Evolutionary conservation across 2,888 invertebrate genomes (phyloP), one percentile per base, ranked within the genome.

Genomic region (Lathronympha strigana): DNA sequence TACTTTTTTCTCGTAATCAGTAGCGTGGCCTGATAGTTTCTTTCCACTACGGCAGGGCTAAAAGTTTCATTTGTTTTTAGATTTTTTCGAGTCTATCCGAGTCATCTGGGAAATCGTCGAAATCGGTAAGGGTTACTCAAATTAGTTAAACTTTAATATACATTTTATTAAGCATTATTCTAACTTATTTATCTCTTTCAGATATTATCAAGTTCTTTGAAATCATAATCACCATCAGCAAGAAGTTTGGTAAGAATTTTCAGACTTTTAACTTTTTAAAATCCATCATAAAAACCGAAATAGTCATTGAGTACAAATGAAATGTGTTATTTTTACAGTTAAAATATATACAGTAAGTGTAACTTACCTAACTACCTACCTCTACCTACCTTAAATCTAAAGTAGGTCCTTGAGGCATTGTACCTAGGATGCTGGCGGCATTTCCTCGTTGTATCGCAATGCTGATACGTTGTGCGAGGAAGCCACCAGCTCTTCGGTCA

Each of bases 141-240:
- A 19, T 5, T 5, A 4, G 11, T 45, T 33, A 13, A n/a, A n/a
- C 21, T 15, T 17, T 45, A 21, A 57, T n/a, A 36, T 25, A 19
- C 36, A 33, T 17, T n/a, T 23, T 53, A 1, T 43, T n/a, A 53
- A 17, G 43, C 17, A n/a, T 19, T 38, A 13, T 50, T 15, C 23
- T 64, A 66, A 40, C 5, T 57, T 57, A 49, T 25, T 31, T 62
- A 55, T 50, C 4, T 66, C 64, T 75, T 69, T 4, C 83, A 86
- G 86, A 84, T 71, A 70, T 79, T 2, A 74, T 82, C n/a, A 76
- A 69, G 11, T 84, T 86, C 71, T 80, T 85, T 28, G 81, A 85
- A 6, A 63, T 67, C 0, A 66, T 86, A 11, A 78, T 81, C 1
- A 81, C 83, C 0, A 71, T 84, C 5, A 84, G 83, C 61, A 78